Base-by-base conservation (phyloP, 1,140 invertebrate species). In the Tetramorium alpestre region DNA sequence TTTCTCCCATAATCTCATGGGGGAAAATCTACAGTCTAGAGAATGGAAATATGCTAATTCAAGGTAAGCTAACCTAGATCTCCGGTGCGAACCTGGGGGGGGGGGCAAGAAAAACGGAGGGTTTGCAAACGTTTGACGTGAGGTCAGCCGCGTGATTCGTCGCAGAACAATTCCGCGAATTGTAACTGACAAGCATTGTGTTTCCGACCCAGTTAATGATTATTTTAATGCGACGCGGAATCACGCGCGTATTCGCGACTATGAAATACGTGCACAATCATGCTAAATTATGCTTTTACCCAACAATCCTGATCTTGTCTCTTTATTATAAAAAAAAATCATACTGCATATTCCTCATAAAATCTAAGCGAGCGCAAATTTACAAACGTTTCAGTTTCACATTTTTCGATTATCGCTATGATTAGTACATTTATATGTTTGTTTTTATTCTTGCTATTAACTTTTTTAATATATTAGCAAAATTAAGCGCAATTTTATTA, bases 161-260 rank as follows among this genome's bases (percentile, higher is more conserved):
- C 69, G 41, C 56, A 56, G 41, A 84, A 82, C 51, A 82, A 84
- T 84, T 84, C 69, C 28, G 41, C 69, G 80, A 84, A 84, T 69
- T 73, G 25, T 84, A 84, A 84, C 69, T 60, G 69, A 84, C 80
- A 54, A 84, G 80, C 54, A 84, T 75, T 84, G 69, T 75, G 25
- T 84, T 84, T 84, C 80, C 80, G 41, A 84, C 28, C 69, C 44
- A 84, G 69, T 84, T 84, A 84, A 84, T 75, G 41, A 56, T 84
- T 84, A 84, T 84, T 84, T 84, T 75, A 84, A 75, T 44, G 56
- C 80, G 28, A 62, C 54, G 49, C 41, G 56, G 56, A 56, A 84
- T 84, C 69, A 75, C 56, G 56, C 69, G 80, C 33, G 33, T n/a
- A 28, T n/a, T 80, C 28, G 28, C n/a, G 25, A 18, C 13, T 56